A percentile compares a stretch with the other conserved stretches of the same genome.
Evolutionary conservation across 2,113 vertebrate species (phyloP).

Genomic region (Syrmaticus mikado): DNA sequence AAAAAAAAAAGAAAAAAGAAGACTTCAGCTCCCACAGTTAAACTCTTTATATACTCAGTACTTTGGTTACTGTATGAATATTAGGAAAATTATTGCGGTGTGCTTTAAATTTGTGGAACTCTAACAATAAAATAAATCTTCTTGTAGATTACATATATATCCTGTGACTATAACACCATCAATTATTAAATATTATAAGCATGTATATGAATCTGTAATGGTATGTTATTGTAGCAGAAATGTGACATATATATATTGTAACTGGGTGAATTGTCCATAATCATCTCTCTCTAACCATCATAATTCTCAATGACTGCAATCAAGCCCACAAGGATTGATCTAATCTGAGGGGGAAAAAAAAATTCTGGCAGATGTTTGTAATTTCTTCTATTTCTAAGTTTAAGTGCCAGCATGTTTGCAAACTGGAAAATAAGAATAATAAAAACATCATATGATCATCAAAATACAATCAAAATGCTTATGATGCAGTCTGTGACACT

Average conservation of each 20-base stretch:
- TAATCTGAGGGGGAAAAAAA: slow-evolving; percentile 34
- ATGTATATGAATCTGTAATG: slow-evolving; percentile 45
- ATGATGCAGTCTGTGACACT: not conserved
- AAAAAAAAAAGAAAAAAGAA: not conserved
- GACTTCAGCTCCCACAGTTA: not conserved
- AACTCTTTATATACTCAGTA: not conserved
- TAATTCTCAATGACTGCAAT: slow-evolving; percentile 58
- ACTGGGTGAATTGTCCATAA: slow-evolving; percentile 48
- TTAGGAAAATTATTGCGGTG: slow-evolving; percentile 49
- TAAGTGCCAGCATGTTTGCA: not conserved
- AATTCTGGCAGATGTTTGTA: slow-evolving; percentile 54
- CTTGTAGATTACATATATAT: slow-evolving; percentile 14
- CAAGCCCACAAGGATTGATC: slow-evolving; percentile 38
- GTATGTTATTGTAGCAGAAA: slow-evolving; percentile 43
- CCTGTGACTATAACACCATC: slow-evolving; percentile 10
- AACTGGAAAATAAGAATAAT: not conserved
- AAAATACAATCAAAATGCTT: not conserved
- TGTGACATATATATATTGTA: slow-evolving; percentile 11
- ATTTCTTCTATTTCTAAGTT: slow-evolving; percentile 12
- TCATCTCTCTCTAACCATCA: slow-evolving; percentile 44
- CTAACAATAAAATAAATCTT: slow-evolving; percentile 56
- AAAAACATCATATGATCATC: no score
- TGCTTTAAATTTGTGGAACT: slow-evolving; percentile 32
- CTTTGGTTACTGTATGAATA: not conserved
- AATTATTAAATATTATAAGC: slow-evolving; percentile 36